Percentiles rank a stretch among this genome's conserved stretches.
These are phyloP conservation scores for Chloroceryle aenea DNA, from an alignment of 2,113 vertebrate species.

Conservation along the genomic window DNA sequence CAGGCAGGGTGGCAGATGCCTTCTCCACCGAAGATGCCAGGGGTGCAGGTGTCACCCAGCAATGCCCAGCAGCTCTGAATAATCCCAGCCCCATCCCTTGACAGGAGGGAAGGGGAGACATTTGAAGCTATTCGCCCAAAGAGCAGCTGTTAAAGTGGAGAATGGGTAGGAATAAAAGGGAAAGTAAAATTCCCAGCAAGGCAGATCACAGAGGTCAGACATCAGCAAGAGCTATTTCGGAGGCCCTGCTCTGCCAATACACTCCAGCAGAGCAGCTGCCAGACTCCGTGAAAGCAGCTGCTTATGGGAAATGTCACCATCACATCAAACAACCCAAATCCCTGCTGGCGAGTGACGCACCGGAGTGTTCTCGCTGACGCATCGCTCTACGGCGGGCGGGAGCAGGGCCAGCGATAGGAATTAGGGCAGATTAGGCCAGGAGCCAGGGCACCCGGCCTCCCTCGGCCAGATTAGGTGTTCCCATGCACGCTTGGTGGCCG, in stretches of 20 bases:
- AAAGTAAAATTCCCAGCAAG: background rate
- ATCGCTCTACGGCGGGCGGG: background rate
- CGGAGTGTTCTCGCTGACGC: background rate
- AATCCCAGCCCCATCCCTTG: background rate
- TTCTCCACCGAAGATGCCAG: background rate
- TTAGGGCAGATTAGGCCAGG: background rate
- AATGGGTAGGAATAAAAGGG: background rate
- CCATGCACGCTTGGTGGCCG: accelerated
- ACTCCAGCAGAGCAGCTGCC: background rate
- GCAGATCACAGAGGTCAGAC: background rate
- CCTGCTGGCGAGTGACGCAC: background rate
- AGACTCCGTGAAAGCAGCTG: background rate
- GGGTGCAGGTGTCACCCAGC: background rate
- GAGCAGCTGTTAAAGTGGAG: background rate
- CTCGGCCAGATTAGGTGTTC: background rate
- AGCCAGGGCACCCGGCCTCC: background rate
- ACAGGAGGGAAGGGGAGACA: background rate
- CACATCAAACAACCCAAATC: background rate
- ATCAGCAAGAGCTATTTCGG: background rate
- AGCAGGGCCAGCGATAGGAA: background rate
- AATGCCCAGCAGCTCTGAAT: background rate
- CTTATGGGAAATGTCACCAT: background rate
- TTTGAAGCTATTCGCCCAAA: accelerated
- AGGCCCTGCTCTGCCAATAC: background rate
- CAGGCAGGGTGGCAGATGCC: accelerated